Evolutionary conservation across 2,113 vertebrate genomes (phyloP).

Genomic region (Pachycephala philippinensis): DNA sequence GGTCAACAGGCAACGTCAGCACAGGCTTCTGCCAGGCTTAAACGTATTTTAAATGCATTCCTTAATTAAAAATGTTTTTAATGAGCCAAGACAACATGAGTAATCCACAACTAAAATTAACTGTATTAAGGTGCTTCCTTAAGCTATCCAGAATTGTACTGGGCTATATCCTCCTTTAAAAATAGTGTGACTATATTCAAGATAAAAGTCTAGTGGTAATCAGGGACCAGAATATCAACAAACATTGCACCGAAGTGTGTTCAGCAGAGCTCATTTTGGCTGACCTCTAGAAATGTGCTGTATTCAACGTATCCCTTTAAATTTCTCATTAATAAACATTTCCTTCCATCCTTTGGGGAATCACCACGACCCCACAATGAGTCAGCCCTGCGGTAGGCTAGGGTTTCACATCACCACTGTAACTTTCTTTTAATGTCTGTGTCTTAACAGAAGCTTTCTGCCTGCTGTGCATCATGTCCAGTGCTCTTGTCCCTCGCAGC

Average conservation of each 20-base stretch:
- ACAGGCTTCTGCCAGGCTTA: neutral
- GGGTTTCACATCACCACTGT: neutral
- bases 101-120: neutral
- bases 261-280: neutral
- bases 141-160: neutral
- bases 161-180: neutral
- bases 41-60: neutral
- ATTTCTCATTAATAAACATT: neutral
- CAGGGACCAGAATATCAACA: neutral
- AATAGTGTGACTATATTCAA: neutral
- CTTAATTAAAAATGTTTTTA: neutral
- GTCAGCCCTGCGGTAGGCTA: neutral
- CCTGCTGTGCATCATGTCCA: neutral
- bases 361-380: fast-evolving
- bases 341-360: neutral
- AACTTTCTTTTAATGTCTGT: neutral
- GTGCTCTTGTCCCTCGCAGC: neutral
- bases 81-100: neutral
- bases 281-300: neutral
- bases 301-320: neutral
- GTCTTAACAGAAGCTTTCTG: neutral
- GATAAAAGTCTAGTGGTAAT: neutral
- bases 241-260: neutral
- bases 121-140: neutral
- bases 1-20: neutral